phyloP scores from a whole-genome alignment of 1,140 invertebrate species.

The Drosophila nikananu region DNA sequence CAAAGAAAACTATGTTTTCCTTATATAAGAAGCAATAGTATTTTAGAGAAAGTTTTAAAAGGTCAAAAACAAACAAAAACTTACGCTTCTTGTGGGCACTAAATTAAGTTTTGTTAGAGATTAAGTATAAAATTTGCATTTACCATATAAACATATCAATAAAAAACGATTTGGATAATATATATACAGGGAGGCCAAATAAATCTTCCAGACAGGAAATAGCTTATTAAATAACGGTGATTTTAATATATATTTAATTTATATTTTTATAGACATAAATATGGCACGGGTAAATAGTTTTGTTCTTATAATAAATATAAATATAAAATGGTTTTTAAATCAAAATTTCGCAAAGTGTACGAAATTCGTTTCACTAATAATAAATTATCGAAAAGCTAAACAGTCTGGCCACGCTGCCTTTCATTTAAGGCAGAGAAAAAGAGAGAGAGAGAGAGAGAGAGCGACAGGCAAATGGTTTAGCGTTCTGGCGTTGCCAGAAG shows the following conservation, averaged over 20 bases:
- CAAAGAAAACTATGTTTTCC: not conserved
- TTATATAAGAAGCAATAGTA: not conserved
- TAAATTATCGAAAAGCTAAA: not conserved
- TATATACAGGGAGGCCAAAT: too few relatives aligned
- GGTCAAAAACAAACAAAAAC: not conserved
- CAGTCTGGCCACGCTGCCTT: not conserved
- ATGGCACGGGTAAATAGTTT: too few relatives aligned
- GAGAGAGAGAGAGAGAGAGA: not conserved
- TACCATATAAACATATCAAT: slow-evolving; percentile 1
- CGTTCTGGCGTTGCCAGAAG: not conserved
- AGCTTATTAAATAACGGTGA: not conserved
- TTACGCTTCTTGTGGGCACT: not conserved
- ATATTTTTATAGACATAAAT: too few relatives aligned
- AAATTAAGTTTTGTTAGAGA: not conserved
- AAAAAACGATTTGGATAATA: not conserved
- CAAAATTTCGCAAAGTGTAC: not conserved
- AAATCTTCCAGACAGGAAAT: too few relatives aligned
- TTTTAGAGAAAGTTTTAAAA: not conserved
- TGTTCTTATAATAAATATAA: too few relatives aligned
- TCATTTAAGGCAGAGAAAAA: not conserved
- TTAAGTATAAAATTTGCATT: not conserved
- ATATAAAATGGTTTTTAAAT: not conserved
- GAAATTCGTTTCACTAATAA: not conserved
- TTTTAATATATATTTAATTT: not conserved
- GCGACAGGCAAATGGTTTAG: not conserved